Base-by-base conservation (phyloP, 2,113 vertebrate species). In the Nicator chloris region DNA sequence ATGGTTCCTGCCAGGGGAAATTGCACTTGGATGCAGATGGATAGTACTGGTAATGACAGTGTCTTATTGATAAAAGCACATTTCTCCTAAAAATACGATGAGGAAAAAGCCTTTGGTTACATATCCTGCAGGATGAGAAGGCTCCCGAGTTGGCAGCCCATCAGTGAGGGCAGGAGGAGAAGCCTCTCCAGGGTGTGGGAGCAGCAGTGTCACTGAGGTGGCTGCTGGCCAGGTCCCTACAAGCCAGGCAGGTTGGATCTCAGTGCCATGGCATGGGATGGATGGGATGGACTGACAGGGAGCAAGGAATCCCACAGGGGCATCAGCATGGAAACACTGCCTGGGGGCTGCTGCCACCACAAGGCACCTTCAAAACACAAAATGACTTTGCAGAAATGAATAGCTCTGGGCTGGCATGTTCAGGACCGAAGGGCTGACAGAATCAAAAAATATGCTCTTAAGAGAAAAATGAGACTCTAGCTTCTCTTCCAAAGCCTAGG, bases 381-480 rank as follows among this genome's bases (percentile, higher is more conserved):
- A 54, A 42, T 21, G 64, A 30, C 85, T 86, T 30, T 37, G 71
- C 49, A 57, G 23, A 50, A 80, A 37, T 49, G 23, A 81, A 61
- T 56, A 28, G 64, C 82, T 83, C 45, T 85, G 63, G 18, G 66
- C 82, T 71, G 76, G 56, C 44, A 22, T 66, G 51, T 49, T 59
- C 56, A 51, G 82, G 45, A 83, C 82, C 0, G 0, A 65, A 77
- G 63, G 73, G 64, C 68, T 94, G 91, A 56, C 68, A 78, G 68
- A 93, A 57, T 1, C 54, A 42, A 54, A 86, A 93, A 68, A 37
- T 22, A 75, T 64, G n/a, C 51, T 68, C 31, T 71, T 88, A 91
- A 86, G 31, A 73, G 94, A 92, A 93, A 95, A 95, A 94, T 56
- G 80, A 92, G 91, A 40, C 47, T 59, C 6, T 50, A 69, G 30